Evolutionary conservation across 2,888 invertebrate genomes (phyloP).

Genomic region (Epinotia bilunana): DNA sequence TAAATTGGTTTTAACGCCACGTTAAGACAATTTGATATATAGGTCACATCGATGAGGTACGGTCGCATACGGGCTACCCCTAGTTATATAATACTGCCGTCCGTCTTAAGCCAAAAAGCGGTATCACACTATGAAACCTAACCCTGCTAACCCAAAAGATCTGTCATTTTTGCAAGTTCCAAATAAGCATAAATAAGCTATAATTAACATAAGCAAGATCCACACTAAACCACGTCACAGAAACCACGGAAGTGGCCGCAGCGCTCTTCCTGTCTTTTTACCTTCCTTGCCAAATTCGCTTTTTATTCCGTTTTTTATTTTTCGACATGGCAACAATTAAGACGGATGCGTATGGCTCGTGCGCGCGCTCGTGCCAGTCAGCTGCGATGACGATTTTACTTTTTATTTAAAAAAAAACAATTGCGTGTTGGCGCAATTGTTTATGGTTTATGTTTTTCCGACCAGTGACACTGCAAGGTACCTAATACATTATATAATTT

Average conservation of each 20-base stretch:
- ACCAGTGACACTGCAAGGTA: neutral
- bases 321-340: slow-evolving; percentile 63
- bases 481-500: neutral
- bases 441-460: slow-evolving; percentile 47
- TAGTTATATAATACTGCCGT: too few species aligned
- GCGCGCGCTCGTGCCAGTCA: slow-evolving; percentile 61
- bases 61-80: too few species aligned
- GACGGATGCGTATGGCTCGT: slow-evolving; percentile 74
- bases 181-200: neutral
- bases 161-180: neutral
- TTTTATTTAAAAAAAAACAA: slow-evolving; percentile 51
- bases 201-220: slow-evolving; percentile 50
- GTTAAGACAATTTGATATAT: too few species aligned
- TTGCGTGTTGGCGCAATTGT: slow-evolving; percentile 48
- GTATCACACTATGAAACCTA: too few species aligned
- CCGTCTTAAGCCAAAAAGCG: too few species aligned
- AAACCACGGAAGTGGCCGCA: slow-evolving; percentile 81
- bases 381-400: slow-evolving; percentile 66
- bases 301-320: slow-evolving; percentile 68
- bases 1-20: too few species aligned
- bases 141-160: too few species aligned
- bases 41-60: too few species aligned
- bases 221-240: slow-evolving; percentile 53
- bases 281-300: slow-evolving; percentile 74
- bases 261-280: slow-evolving; percentile 80